A percentile compares a stretch with the other conserved stretches of the same genome.
Evolutionary conservation across 2,113 vertebrate genomes (phyloP).

Genomic region (Rattus norvegicus): DNA sequence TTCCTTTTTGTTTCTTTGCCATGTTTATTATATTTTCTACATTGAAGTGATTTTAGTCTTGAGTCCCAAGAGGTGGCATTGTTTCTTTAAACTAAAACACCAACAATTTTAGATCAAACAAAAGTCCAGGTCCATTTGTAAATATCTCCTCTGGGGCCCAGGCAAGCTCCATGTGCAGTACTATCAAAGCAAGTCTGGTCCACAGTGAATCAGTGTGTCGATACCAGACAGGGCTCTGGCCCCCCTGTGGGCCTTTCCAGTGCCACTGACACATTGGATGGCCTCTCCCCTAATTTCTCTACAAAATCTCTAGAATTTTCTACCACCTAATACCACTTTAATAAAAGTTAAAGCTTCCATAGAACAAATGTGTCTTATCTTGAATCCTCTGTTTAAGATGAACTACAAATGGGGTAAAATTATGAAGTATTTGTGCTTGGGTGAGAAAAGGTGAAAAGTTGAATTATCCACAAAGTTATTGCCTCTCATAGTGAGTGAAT

Average conservation of each 20-base stretch:
- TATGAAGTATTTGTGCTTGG: neutral
- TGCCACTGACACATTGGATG: neutral
- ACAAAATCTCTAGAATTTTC: neutral
- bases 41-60: neutral
- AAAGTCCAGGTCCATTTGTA: neutral
- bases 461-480: neutral
- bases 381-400: neutral
- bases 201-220: neutral
- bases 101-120: neutral
- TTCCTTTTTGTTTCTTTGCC: neutral
- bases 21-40: neutral
- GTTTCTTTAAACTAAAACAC: neutral
- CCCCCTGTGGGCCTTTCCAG: no score
- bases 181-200: neutral
- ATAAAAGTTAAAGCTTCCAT: neutral
- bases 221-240: neutral
- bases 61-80: neutral
- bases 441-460: neutral
- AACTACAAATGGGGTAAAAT: neutral
- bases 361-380: neutral
- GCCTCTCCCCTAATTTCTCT: neutral
- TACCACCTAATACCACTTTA: neutral
- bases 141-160: neutral
- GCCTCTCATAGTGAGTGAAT: neutral
- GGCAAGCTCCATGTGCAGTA: neutral